These are phyloP conservation scores for Acleris laterana DNA, from an alignment of 2,888 invertebrate genomes.

Conservation along the genomic window DNA sequence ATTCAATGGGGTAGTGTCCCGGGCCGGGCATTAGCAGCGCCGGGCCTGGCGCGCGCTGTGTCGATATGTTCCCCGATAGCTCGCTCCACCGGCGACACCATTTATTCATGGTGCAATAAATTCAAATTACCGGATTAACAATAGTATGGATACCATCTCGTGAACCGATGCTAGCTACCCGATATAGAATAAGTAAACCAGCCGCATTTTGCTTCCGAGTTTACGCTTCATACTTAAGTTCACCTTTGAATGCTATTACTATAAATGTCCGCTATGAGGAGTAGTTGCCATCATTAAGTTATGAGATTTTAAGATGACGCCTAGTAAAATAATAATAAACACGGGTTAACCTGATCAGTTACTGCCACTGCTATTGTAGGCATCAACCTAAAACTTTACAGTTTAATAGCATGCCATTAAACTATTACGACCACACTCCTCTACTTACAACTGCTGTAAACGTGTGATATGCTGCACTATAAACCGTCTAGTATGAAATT, in stretches of 20 bases:
- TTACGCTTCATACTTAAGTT: slow-evolving; percentile 29
- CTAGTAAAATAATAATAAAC: slow-evolving; percentile 4
- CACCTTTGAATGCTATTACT: too few species aligned
- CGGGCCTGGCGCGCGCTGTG: slow-evolving; percentile 48
- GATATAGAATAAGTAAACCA: slow-evolving; percentile 59
- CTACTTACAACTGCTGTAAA: slow-evolving; percentile 41
- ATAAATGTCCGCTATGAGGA: too few species aligned
- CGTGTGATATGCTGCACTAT: slow-evolving; percentile 51
- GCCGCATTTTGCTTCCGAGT: slow-evolving; percentile 50
- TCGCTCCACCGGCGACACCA: slow-evolving; percentile 67
- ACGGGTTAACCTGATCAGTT: slow-evolving; percentile 34
- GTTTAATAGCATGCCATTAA: slow-evolving; percentile 55
- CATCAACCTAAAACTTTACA: slow-evolving; percentile 46
- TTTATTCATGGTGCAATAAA: slow-evolving; percentile 83
- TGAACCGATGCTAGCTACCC: slow-evolving; percentile 60
- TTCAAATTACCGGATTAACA: slow-evolving; percentile 85
- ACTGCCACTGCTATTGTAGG: slow-evolving; percentile 26
- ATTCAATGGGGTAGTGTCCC: slow-evolving; percentile 47
- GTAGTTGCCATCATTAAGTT: too few species aligned
- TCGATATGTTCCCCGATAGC: slow-evolving; percentile 77
- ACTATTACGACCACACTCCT: slow-evolving; percentile 53
- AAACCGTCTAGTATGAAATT: slow-evolving; percentile 55
- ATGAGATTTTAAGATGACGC: background rate
- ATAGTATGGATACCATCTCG: slow-evolving; percentile 80
- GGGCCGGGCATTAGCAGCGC: slow-evolving; percentile 28